Evolutionary conservation across 2,888 invertebrate species (phyloP), one percentile per base, ranked within the genome.

Genomic region (Leistus spinibarbis): DNA sequence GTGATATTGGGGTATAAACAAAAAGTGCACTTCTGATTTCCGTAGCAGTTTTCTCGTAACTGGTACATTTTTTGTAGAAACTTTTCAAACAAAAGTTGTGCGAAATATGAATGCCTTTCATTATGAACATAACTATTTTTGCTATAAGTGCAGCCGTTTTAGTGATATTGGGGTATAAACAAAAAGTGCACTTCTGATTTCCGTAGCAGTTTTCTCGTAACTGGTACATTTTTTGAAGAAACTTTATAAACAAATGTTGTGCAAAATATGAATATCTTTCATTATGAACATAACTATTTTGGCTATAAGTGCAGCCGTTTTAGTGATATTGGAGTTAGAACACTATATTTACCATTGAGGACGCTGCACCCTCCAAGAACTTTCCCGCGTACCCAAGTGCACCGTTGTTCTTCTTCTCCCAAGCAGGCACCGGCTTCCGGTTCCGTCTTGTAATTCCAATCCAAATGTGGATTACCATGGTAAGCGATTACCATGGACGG

Each of bases 341-440:
- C 1, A 5, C 10, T 16, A n/a, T 60, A 53, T 54, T 73, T 62
- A 73, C 94, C 94, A 82, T 95, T 93, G 69, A 92, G 89, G 0
- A 91, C 91, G 63, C 90, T 89, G 79, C 89, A 89, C 0, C 94
- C 95, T 3, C 94, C 95, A 80, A 88, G 82, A 4, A 86, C 91
- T 82, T 92, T 93, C 1, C 91, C 94, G 71, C 93, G 87, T 0
- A 91, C 90, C 93, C 93, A 93, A 16, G 84, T 86, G 80, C 92
- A 92, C 0, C 86, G 84, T 3, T 89, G 88, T 0, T 87, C 89
- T 0, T 86, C 86, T 54, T 81, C 3, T 86, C 84, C 87, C 4
- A 89, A 85, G 78, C 92, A 92, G 0, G 91, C 92, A 56, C 85
- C 85, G 54, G 85, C 84, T 82, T 93, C 92, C 3, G 90, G 90